Base-by-base conservation (phyloP, 2,113 vertebrate species). In the Otus sunia region DNA sequence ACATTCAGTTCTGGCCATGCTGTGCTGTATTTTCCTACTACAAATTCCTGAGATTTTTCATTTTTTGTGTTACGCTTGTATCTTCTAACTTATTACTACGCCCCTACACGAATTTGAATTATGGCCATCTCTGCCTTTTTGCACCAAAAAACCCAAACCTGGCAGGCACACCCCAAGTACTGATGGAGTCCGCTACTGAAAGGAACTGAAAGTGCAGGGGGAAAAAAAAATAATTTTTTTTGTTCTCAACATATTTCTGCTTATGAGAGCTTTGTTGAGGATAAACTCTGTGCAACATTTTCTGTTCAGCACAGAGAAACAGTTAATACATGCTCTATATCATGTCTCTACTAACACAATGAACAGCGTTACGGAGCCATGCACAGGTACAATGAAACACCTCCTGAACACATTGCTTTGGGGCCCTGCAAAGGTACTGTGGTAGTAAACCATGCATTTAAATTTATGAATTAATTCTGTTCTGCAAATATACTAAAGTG, bases 321-420 rank as follows among this genome's bases (percentile, higher is more conserved):
- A 2, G 74, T 59, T 64, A 39, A 75, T 8, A 26, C 16, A 9
- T 23, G 41, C 49, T 77, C 45, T 41, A 1, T 15, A 18, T 29
- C 39, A 10, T 6, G 34, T 47, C 86, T 55, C 56, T 60, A 43
- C 71, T 56, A 92, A 41, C 41, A 55, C 0, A 36, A 60, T 5
- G 22, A 45, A 8, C 43, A 39, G 49, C 18, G 88, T 92, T 25
- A 77, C 7, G 0, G 79, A 84, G 74, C 85, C n/a, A 4, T 58
- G 89, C 92, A 90, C 90, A 94, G 77, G 62, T 83, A 91, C 91
- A 95, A 79, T 63, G 59, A 68, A 68, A 75, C 19, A 49, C 49
- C 69, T 76, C 55, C 75, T 37, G 50, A 64, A 27, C 55, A 14
- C 6, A 1, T 6, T 45, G 56, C 74, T 64, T 2, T 81, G 86